Evolutionary conservation across 2,113 vertebrate species (phyloP).

Genomic region (Oncorhynchus gorbuscha): DNA sequence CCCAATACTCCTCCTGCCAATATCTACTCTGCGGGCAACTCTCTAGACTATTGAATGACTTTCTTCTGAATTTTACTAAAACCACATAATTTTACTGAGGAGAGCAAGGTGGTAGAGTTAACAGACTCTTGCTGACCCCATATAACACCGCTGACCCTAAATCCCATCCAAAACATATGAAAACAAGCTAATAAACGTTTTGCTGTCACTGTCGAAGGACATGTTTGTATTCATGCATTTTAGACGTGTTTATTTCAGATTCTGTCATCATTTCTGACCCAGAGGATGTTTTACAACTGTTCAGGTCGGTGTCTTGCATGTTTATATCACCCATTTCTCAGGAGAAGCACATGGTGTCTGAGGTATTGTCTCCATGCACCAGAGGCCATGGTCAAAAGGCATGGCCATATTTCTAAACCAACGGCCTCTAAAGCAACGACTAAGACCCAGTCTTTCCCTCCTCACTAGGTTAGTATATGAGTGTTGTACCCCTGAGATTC

Average conservation of each 20-base stretch:
- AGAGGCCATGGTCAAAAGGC: not conserved
- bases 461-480: not conserved
- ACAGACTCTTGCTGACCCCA: not conserved
- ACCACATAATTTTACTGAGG: too few species aligned
- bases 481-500: not conserved
- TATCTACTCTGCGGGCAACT: constrained; percentile 1
- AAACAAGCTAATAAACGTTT: not conserved
- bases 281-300: too few species aligned
- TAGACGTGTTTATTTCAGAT: too few species aligned
- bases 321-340: not conserved
- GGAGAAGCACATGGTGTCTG: not conserved
- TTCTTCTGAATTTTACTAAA: not conserved
- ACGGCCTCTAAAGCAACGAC: not conserved
- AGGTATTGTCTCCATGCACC: not conserved
- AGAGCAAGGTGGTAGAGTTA: not conserved
- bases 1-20: not conserved
- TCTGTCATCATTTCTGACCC: too few species aligned
- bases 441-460: not conserved
- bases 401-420: not conserved
- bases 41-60: not conserved
- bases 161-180: constrained; percentile 5
- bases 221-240: not conserved
- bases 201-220: not conserved
- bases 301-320: not conserved
- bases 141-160: not conserved